These are phyloP conservation scores for Haemorhous mexicanus DNA, from an alignment of 2,113 vertebrate genomes.

Conservation along the genomic window DNA sequence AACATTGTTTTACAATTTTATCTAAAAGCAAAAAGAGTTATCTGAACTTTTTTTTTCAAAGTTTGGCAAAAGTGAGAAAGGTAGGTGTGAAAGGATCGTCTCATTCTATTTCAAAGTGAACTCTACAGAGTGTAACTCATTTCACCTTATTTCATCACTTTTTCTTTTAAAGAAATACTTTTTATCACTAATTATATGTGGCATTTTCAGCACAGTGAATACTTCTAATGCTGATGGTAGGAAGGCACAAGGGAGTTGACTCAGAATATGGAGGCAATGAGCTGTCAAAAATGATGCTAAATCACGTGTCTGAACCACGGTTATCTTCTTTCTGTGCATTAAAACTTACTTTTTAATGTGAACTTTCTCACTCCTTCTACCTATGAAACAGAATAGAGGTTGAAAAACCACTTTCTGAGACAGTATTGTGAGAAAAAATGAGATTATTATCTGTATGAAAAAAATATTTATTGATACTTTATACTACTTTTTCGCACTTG, in stretches of 20 bases:
- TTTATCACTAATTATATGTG: neutral
- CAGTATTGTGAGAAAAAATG: neutral
- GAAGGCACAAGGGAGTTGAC: neutral
- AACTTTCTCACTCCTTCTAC: neutral
- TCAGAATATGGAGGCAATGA: neutral
- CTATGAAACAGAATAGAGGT: neutral
- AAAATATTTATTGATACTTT: neutral
- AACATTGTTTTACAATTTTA: neutral
- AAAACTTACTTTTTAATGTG: neutral
- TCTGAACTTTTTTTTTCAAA: neutral
- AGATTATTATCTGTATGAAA: neutral
- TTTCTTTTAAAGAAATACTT: neutral
- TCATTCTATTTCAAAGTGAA: neutral
- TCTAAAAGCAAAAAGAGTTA: neutral
- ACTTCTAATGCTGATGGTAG: neutral
- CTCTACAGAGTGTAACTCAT: neutral
- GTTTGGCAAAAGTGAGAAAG: neutral
- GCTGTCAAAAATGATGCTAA: neutral
- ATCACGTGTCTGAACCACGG: rapidly evolving
- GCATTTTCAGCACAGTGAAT: neutral
- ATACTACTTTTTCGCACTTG: neutral
- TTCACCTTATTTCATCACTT: neutral
- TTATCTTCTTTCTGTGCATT: neutral
- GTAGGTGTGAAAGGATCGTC: neutral
- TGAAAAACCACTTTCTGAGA: neutral